Conservation (phyloP, 2,113 vertebrate species). For the Hemibagrus wyckioides region DNA sequence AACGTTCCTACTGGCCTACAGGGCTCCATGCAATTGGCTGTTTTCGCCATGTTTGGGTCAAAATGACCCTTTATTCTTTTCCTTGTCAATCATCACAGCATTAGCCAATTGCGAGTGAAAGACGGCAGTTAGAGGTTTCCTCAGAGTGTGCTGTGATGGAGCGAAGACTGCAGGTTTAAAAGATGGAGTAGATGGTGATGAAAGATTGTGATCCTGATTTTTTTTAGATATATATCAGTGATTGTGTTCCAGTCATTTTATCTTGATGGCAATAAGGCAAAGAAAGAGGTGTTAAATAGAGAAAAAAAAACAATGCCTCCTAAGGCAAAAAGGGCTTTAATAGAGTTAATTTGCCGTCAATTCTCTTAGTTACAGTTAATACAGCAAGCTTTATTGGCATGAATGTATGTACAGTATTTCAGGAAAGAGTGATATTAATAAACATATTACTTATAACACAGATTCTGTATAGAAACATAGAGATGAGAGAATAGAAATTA, state of each 20-base stretch:
- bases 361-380: no score
- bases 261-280: no score
- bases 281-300: no score
- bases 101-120: background rate
- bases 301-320: no score
- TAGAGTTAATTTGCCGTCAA: no score
- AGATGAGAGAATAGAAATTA: no score
- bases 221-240: background rate
- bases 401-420: no score
- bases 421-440: no score
- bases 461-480: no score
- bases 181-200: background rate
- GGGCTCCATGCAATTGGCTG: background rate
- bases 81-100: background rate
- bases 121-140: background rate
- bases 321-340: background rate
- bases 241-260: no score
- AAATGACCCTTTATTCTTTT: background rate
- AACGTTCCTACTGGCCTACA: background rate
- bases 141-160: background rate
- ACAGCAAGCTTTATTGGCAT: no score
- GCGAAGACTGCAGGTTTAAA: background rate
- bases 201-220: background rate
- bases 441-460: no score
- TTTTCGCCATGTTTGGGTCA: background rate